Evolutionary conservation across 2,113 vertebrate genomes (phyloP).

Genomic region (Lophochroa leadbeateri): DNA sequence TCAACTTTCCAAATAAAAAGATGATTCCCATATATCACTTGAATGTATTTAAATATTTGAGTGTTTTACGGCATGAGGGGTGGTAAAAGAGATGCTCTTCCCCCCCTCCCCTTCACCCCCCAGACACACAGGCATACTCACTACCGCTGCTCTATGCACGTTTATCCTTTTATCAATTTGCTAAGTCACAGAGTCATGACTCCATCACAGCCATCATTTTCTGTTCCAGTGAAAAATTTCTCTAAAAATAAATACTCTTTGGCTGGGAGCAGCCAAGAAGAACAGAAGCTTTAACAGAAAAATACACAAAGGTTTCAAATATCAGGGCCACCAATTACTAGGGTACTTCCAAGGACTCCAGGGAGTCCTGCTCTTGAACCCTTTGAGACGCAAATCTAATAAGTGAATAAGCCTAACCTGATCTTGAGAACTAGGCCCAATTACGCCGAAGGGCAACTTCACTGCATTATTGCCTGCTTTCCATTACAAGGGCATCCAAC

Average conservation of each 20-base stretch:
- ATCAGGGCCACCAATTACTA: slow-evolving; percentile 83
- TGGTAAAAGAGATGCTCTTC: slow-evolving; percentile 7
- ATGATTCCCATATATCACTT: too few relatives aligned
- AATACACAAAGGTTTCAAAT: slow-evolving; percentile 81
- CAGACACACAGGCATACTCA: not conserved
- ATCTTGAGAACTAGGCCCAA: slow-evolving; percentile 81
- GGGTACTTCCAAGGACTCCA: slow-evolving; percentile 76
- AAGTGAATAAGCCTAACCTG: slow-evolving; percentile 83
- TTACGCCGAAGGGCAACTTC: slow-evolving; percentile 79
- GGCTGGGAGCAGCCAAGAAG: slow-evolving; percentile 74
- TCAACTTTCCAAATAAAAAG: too few relatives aligned
- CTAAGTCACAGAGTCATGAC: slow-evolving; percentile 80
- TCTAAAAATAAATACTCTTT: slow-evolving; percentile 78
- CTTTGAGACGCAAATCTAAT: slow-evolving; percentile 81
- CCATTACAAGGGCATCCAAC: slow-evolving; percentile 82
- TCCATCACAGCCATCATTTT: slow-evolving; percentile 79
- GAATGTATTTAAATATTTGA: too few relatives aligned
- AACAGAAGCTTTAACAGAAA: slow-evolving; percentile 78
- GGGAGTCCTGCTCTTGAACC: slow-evolving; percentile 79
- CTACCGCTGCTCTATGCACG: not conserved
- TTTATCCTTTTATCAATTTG: slow-evolving; percentile 78
- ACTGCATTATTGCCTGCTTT: slow-evolving; percentile 82
- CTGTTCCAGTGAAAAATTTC: slow-evolving; percentile 78
- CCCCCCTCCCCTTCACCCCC: not conserved
- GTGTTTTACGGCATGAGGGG: not conserved